Percentiles rank a stretch among this genome's conserved stretches.
phyloP scores from a whole-genome alignment of 1,140 invertebrate genomes.

The Lepidurus apus region DNA sequence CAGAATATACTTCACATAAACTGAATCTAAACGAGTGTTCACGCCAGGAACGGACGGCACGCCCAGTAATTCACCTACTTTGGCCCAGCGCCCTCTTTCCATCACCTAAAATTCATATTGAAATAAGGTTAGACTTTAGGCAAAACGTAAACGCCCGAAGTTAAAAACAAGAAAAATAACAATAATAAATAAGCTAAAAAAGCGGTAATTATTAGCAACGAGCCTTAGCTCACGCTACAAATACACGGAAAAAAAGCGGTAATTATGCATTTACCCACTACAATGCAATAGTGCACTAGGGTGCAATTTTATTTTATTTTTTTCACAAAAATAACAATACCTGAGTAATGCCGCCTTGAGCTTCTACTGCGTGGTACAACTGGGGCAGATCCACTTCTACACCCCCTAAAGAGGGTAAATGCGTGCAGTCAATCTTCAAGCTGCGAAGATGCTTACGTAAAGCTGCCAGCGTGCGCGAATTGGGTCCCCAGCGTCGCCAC shows the following conservation, averaged over 20 bases:
- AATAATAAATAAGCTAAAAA: too few relatives aligned
- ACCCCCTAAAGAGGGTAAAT: slow-evolving; percentile 76
- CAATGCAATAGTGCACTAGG: too few relatives aligned
- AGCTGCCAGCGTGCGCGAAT: slow-evolving; percentile 75
- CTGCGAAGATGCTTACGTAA: slow-evolving; percentile 76
- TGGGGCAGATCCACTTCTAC: slow-evolving; percentile 84
- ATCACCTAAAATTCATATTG: slow-evolving; percentile 52
- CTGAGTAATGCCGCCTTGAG: slow-evolving; percentile 76
- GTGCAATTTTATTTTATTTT: not conserved
- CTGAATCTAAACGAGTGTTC: slow-evolving; percentile 73
- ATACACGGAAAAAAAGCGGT: too few relatives aligned
- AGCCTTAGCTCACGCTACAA: too few relatives aligned
- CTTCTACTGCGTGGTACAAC: slow-evolving; percentile 77
- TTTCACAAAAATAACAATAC: not conserved
- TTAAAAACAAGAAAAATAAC: too few relatives aligned
- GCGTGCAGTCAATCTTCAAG: slow-evolving; percentile 66
- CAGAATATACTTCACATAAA: slow-evolving; percentile 88
- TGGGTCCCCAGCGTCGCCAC: slow-evolving; percentile 82
- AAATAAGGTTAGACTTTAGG: too few relatives aligned
- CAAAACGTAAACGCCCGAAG: too few relatives aligned
- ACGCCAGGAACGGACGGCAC: not conserved
- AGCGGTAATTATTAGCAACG: too few relatives aligned
- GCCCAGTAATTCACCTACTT: slow-evolving; percentile 73
- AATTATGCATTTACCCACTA: too few relatives aligned
- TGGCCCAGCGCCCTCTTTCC: slow-evolving; percentile 84